Percentiles rank a stretch among this genome's conserved stretches.
Conservation (phyloP, 2,888 invertebrate genomes). For the Drosophila acutilabella region DNA sequence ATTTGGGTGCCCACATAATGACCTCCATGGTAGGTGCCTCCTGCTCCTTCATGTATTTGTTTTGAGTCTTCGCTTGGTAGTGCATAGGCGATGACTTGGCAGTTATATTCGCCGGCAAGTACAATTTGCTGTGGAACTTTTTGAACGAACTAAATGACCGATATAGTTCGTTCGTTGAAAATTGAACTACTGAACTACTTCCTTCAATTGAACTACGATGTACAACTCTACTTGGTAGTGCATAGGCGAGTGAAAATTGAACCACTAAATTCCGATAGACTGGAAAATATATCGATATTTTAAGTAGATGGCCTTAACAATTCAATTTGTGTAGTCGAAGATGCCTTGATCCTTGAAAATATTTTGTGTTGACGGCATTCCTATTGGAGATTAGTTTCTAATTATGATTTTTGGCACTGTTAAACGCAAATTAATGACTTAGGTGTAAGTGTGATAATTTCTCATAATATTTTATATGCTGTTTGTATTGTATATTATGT, state of each 20-base stretch:
- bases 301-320: not conserved
- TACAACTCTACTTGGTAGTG: too few relatives aligned
- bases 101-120: slow-evolving; percentile 46
- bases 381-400: not conserved
- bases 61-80: slow-evolving; percentile 54
- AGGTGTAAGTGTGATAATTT: not conserved
- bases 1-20: slow-evolving; percentile 91
- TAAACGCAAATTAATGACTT: not conserved
- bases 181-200: too few relatives aligned
- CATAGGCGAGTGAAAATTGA: too few relatives aligned
- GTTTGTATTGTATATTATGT: slow-evolving; percentile 46
- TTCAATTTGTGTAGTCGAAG: not conserved
- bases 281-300: slow-evolving; percentile 1
- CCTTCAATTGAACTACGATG: too few relatives aligned
- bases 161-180: too few relatives aligned
- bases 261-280: not conserved
- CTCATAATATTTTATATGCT: slow-evolving; percentile 23
- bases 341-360: not conserved
- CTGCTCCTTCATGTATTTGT: slow-evolving; percentile 49
- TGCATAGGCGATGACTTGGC: slow-evolving; percentile 54
- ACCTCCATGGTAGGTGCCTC: slow-evolving; percentile 66
- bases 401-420: too few relatives aligned
- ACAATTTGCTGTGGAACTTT: slow-evolving; percentile 58
- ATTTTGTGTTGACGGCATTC: not conserved
- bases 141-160: too few relatives aligned